These are phyloP conservation scores for Stegostoma tigrinum DNA, from an alignment of 2,113 vertebrate genomes.

Conservation along the genomic window DNA sequence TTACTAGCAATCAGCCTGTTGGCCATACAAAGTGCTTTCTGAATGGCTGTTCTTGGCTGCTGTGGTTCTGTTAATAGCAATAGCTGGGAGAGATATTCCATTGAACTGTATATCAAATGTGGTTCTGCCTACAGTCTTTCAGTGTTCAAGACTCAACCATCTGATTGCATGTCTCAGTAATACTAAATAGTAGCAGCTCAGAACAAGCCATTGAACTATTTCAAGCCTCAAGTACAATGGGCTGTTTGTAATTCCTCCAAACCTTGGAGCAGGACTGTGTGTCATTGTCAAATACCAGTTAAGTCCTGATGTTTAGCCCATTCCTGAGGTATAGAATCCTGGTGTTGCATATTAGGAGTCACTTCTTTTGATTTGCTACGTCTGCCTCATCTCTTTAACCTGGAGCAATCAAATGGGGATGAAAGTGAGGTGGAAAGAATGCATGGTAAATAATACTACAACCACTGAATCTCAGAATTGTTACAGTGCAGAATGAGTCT, in stretches of 20 bases:
- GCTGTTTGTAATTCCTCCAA: neutral
- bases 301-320: neutral
- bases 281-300: neutral
- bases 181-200: neutral
- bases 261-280: neutral
- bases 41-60: neutral
- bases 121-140: neutral
- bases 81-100: neutral
- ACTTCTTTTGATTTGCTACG: neutral
- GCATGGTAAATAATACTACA: neutral
- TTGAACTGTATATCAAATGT: neutral
- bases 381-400: neutral
- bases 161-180: neutral
- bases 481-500: too few species aligned
- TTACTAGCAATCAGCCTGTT: neutral
- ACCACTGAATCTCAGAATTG: too few species aligned
- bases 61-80: neutral
- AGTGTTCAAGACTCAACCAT: neutral
- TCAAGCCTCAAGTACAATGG: neutral
- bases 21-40: neutral
- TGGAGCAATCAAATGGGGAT: neutral
- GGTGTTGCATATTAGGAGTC: neutral
- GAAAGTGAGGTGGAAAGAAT: neutral
- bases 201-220: neutral
- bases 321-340: neutral